Conservation (phyloP, 2,113 vertebrate genomes). For the Phalacrocorax pelagicus region DNA sequence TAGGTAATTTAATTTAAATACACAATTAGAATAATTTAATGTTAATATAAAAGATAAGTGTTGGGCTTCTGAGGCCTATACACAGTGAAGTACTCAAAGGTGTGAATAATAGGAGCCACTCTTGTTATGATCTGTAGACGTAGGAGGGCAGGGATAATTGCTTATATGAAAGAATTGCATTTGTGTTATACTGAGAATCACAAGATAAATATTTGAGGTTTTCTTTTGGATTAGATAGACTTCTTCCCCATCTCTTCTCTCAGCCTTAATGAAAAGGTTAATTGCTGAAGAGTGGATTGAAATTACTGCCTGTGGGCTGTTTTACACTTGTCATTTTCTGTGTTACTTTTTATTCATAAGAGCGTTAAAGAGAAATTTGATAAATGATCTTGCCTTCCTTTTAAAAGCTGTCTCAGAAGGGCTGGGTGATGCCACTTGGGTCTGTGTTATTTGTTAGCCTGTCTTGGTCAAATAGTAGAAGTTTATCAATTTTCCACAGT, state of each 20-base stretch:
- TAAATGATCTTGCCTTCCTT: background rate
- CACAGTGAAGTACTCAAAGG: background rate
- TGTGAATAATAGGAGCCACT: background rate
- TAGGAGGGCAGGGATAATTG: background rate
- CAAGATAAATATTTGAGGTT: background rate
- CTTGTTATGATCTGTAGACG: background rate
- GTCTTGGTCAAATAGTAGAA: background rate
- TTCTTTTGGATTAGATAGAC: background rate
- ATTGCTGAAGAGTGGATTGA: constrained; percentile 43
- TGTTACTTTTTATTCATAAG: background rate
- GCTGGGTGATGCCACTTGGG: rapidly evolving
- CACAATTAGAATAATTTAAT: background rate
- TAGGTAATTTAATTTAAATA: constrained; percentile 3
- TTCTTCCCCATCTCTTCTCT: background rate
- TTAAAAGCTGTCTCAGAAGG: background rate
- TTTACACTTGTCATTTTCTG: constrained; percentile 10
- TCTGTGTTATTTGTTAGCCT: background rate
- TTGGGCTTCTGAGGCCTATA: background rate
- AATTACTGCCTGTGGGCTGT: background rate
- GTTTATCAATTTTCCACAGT: background rate
- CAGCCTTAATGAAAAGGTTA: constrained; percentile 35
- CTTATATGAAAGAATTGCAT: background rate
- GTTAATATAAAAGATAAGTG: background rate
- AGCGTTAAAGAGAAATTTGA: background rate
- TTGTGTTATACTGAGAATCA: background rate